Evolutionary conservation across 2,888 invertebrate species (phyloP), one percentile per base, ranked within the genome.

Genomic region (Eristalis tenax): DNA sequence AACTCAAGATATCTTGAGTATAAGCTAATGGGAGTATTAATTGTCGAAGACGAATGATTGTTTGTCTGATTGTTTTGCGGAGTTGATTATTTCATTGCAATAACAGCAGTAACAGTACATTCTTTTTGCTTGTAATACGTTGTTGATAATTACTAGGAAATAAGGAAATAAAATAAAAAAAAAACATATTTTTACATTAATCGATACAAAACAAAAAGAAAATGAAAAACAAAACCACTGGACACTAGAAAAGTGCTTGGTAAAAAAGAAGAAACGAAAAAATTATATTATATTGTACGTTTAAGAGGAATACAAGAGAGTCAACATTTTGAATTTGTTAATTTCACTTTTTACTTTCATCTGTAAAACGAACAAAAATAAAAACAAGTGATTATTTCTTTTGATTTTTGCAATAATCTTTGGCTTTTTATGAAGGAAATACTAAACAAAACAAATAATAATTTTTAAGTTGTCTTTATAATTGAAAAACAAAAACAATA

Each of bases 151-250:
- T 68, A 68, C 26, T 80, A 80, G 80, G 26, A 38, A 63, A 32
- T 80, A 80, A 80, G 80, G 23, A 26, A 11, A 68, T 28, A 50
- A 50, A n/a, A 61, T 38, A 73, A 66, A 59, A 50, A 80, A 59
- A n/a, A 43, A 73, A 73, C 23, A 74, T 80, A 80, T 80, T 80
- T 80, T 80, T 80, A 74, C 80, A 80, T 65, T 32, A 50, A 50
- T 50, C 50, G 50, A 50, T 50, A 50, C 50, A 50, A 50, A 43
- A 43, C n/a, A 74, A 74, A 73, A 74, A 18, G 32, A 57, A 80
- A 73, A 66, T 66, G 35, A 74, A 35, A 28, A 38, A 32, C 8
- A 11, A 23, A 40, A 35, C 22, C 65, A 65, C 40, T 65, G 10
- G 32, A 64, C 18, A 64, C 18, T 26, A 65, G 64, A 28, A 28